Evolutionary conservation across 2,797 vertebrate species (phyloP), one percentile per base, ranked within the genome.

Genomic region (Selene dorsalis): DNA sequence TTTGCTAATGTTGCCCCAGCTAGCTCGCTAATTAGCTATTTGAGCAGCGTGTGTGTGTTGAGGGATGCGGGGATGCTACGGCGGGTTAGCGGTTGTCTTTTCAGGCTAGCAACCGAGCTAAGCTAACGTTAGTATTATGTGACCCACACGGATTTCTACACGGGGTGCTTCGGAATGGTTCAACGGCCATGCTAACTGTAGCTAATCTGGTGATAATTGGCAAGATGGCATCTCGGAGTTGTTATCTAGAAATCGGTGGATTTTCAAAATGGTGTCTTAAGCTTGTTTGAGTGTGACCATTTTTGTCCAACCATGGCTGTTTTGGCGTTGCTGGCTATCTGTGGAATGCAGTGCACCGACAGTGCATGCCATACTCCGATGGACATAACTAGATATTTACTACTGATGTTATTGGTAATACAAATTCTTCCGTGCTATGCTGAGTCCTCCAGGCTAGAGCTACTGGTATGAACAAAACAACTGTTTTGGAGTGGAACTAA

Each of bases 251-350:
- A 91, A 91, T 90, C 89, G 82, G 75, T 84, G 88, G 92, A 87
- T 91, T 91, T 94, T 94, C 94, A 95, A 95, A 95, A 95, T 95
- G 95, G 94, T 95, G 95, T 93, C 93, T 93, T 92, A 90, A 92
- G 92, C 93, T 91, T 91, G 85, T 92, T 90, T 88, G 89, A 92
- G 82, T 92, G 91, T 91, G 92, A 92, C 93, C 91, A 84, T 93
- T 91, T 93, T 88, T 92, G 88, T 90, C 88, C 89, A 87, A 82
- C 90, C 87, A 58, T 78, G 69, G 84, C 83, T 90, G 86, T 92
- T 91, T 90, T 91, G 77, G 74, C 85, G 80, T 85, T 81, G 64
- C 76, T 87, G 50, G 71, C 80, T 84, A 72, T 90, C 88, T 80
- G 48, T 66, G 92, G 90, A 91, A 91, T 92, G 90, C 83, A 65